A percentile compares a stretch with the other conserved stretches of the same genome.
Conservation (phyloP, 2,797 vertebrate genomes). For the Sebastes itinus region DNA sequence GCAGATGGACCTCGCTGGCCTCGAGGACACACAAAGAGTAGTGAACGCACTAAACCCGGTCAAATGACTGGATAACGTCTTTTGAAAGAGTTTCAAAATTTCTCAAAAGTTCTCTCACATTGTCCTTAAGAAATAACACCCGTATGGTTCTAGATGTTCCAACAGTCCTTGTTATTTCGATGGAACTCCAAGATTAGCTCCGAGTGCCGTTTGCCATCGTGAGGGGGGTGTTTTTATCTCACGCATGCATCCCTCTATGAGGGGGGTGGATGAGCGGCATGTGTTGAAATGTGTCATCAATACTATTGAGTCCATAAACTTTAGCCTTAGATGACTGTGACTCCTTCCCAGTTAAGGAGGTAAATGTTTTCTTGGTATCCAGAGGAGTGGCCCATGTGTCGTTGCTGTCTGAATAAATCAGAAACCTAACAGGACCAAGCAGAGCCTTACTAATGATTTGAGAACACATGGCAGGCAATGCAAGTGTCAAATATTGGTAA, state of each 20-base stretch:
- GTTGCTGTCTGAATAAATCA: conserved; percentile 76
- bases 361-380: conserved; percentile 81
- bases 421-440: conserved; percentile 71
- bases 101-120: background rate
- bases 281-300: conserved; percentile 83
- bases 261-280: conserved; percentile 44
- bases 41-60: background rate
- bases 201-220: background rate
- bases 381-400: conserved; percentile 68
- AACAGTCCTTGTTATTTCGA: background rate
- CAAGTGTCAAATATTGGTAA: conserved; percentile 38
- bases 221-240: conserved; percentile 21
- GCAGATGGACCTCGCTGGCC: background rate
- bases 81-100: background rate
- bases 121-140: background rate
- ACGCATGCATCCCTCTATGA: background rate
- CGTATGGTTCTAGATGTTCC: background rate
- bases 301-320: conserved; percentile 71
- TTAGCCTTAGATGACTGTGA: conserved; percentile 67
- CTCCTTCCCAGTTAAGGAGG: conserved; percentile 79
- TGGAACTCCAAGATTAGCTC: background rate
- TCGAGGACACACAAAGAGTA: background rate
- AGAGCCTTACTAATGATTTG: conserved; percentile 68
- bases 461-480: conserved; percentile 55
- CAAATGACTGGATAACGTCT: background rate